phyloP scores from a whole-genome alignment of 2,113 vertebrate genomes.

The Baryphthengus martii region DNA sequence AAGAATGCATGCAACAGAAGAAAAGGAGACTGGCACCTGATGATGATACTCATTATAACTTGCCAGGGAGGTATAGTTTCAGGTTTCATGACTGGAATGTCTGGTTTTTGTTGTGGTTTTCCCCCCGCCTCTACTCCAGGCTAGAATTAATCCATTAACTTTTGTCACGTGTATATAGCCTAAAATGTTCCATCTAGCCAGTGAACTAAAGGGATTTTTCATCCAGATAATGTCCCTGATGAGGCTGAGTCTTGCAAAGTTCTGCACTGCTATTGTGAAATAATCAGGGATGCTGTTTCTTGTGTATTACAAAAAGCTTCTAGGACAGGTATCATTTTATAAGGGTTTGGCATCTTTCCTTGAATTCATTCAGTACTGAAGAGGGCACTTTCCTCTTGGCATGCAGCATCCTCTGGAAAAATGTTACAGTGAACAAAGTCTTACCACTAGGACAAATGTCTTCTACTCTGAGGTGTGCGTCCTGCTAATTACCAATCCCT shows the following conservation, averaged over 20 bases:
- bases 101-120: neutral
- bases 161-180: neutral
- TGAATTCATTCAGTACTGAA: neutral
- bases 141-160: neutral
- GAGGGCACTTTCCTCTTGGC: neutral
- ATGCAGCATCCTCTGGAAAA: neutral
- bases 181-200: neutral
- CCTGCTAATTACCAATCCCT: neutral
- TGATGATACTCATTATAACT: neutral
- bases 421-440: neutral
- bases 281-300: neutral
- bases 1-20: neutral
- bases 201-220: neutral
- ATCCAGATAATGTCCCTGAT: neutral
- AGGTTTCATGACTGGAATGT: neutral
- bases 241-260: neutral
- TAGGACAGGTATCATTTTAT: neutral
- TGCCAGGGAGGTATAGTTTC: neutral
- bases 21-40: neutral
- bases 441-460: neutral
- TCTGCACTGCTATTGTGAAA: neutral
- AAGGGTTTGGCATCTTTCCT: neutral
- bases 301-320: neutral
- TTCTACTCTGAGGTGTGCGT: fast-evolving
- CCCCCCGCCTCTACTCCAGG: neutral